A percentile compares a stretch with the other conserved stretches of the same genome.
These are phyloP conservation scores for Heloderma charlesbogerti DNA, from an alignment of 2,113 vertebrate genomes.

Conservation along the genomic window DNA sequence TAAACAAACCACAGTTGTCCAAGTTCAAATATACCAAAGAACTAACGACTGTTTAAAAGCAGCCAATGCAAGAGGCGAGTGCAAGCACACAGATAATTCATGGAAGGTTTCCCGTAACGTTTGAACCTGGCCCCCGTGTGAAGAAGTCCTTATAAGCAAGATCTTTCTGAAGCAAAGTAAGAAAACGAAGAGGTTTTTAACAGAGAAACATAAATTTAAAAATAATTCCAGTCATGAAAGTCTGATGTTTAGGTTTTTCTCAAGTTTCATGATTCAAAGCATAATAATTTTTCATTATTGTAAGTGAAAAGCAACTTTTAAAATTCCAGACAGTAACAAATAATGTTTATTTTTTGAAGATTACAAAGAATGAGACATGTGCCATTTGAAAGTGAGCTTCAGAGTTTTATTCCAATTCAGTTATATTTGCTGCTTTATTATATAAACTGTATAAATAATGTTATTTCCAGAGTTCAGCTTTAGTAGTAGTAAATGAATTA, in stretches of 20 bases:
- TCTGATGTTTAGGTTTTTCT: neutral
- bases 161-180: neutral
- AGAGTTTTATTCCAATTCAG: conserved; percentile 50
- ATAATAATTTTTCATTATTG: neutral
- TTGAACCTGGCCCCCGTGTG: neutral
- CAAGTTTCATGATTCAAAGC: neutral
- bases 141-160: neutral
- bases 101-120: neutral
- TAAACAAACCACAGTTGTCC: neutral
- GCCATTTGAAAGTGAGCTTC: conserved; percentile 4
- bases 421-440: conserved; percentile 39
- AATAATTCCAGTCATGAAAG: neutral
- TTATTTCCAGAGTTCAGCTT: conserved; percentile 37
- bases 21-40: neutral
- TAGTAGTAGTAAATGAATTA: conserved; percentile 11
- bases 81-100: neutral
- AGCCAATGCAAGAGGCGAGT: neutral
- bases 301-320: conserved; percentile 3
- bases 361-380: neutral
- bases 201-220: neutral
- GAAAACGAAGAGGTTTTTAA: neutral
- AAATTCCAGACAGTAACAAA: neutral
- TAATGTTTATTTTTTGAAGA: neutral
- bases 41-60: neutral
- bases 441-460: conserved; percentile 22